Conservation (phyloP, 2,113 vertebrate species). For the Mesocricetus auratus region DNA sequence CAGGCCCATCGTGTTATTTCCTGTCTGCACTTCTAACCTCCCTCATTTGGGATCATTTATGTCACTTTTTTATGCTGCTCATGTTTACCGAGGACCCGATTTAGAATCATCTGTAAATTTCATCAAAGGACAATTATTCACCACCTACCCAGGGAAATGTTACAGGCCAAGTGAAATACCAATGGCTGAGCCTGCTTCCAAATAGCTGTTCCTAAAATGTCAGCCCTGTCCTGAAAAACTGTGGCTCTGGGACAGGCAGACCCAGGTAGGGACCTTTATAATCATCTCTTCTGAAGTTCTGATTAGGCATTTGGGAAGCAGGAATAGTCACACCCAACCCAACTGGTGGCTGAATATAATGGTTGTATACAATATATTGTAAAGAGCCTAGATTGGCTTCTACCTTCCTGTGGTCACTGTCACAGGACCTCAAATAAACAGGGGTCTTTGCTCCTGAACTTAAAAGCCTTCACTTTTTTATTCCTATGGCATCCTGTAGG, state of each 20-base stretch:
- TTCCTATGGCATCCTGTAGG: neutral
- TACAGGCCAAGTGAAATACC: slow-evolving; percentile 68
- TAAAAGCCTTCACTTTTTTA: neutral
- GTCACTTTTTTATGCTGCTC: slow-evolving; percentile 54
- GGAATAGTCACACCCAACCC: neutral
- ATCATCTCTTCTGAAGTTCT: slow-evolving; percentile 17
- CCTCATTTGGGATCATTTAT: slow-evolving; percentile 66
- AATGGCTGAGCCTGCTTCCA: neutral
- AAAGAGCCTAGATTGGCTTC: neutral
- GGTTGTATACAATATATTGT: neutral
- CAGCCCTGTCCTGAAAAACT: slow-evolving; percentile 5
- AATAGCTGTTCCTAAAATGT: slow-evolving; percentile 16
- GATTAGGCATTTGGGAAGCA: slow-evolving; percentile 47
- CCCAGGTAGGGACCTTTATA: neutral
- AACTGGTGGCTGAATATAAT: neutral
- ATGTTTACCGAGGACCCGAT: slow-evolving; percentile 61
- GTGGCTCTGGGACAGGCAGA: neutral
- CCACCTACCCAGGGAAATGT: slow-evolving; percentile 59
- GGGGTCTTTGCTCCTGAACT: neutral
- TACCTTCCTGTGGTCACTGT: neutral
- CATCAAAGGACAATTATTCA: slow-evolving; percentile 65
- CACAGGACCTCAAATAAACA: neutral
- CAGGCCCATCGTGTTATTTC: slow-evolving; percentile 73
- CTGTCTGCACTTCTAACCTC: slow-evolving; percentile 72
- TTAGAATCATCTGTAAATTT: slow-evolving; percentile 78